Conservation (phyloP, 2,113 vertebrate genomes). For the Lucifuga dentata region DNA sequence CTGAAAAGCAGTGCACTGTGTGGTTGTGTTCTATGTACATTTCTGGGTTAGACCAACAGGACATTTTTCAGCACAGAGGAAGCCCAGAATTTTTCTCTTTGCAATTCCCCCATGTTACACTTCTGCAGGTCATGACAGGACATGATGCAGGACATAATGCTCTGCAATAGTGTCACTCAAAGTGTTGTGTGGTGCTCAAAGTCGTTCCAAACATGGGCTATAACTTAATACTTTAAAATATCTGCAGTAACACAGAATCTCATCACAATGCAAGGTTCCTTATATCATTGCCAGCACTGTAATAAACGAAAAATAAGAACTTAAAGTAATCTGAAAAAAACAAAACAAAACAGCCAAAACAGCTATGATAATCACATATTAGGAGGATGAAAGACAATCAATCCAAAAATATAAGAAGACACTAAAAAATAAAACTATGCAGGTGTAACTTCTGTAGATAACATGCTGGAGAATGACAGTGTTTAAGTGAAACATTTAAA, state of each 20-base stretch:
- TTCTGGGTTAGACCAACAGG: conserved; percentile 20
- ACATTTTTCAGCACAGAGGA: conserved; percentile 18
- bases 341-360: too few species aligned
- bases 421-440: not conserved
- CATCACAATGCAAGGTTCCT: too few species aligned
- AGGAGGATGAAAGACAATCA: too few species aligned
- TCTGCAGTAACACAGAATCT: too few species aligned
- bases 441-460: not conserved
- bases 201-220: too few species aligned
- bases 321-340: too few species aligned
- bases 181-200: too few species aligned
- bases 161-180: too few species aligned
- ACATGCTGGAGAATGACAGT: not conserved
- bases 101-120: not conserved
- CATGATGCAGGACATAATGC: not conserved
- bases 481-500: not conserved
- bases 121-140: not conserved
- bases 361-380: too few species aligned
- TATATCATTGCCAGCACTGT: too few species aligned
- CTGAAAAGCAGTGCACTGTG: conserved; percentile 53
- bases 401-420: not conserved
- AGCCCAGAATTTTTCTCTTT: not conserved
- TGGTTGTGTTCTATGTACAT: conserved; percentile 29
- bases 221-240: too few species aligned
- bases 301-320: too few species aligned